phyloP scores from a whole-genome alignment of 2,113 vertebrate genomes.

The Amia ocellicauda region DNA sequence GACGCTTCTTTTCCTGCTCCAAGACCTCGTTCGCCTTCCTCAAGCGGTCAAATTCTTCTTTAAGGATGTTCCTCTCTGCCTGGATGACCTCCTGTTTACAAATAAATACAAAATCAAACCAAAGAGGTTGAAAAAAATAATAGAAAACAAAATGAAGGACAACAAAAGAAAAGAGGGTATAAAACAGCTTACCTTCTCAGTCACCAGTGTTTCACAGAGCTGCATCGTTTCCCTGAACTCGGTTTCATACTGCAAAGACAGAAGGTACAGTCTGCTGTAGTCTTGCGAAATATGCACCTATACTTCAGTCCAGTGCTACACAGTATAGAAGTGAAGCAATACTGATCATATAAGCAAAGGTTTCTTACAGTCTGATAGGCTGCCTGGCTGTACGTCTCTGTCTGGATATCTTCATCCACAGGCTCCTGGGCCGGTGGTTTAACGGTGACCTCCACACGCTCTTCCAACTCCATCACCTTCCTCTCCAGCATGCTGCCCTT shows the following conservation, averaged over 20 bases:
- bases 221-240: slow-evolving; percentile 74
- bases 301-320: too few relatives aligned
- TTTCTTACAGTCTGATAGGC: too few relatives aligned
- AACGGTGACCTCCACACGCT: slow-evolving; percentile 30
- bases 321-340: too few relatives aligned
- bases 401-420: slow-evolving; percentile 41
- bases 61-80: slow-evolving; percentile 59
- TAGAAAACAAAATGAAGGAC: too few relatives aligned
- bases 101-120: background rate
- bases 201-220: slow-evolving; percentile 68
- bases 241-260: slow-evolving; percentile 47
- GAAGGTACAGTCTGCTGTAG: background rate
- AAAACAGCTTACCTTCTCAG: slow-evolving; percentile 66
- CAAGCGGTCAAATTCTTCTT: slow-evolving; percentile 57
- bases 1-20: slow-evolving; percentile 60
- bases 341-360: too few relatives aligned
- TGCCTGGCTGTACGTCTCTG: slow-evolving; percentile 34
- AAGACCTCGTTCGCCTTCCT: slow-evolving; percentile 62
- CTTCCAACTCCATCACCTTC: slow-evolving; percentile 30
- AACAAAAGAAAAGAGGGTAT: background rate
- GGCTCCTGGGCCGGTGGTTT: background rate
- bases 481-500: slow-evolving; percentile 30
- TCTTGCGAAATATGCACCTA: too few relatives aligned
- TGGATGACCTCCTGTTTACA: slow-evolving; percentile 57
- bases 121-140: background rate